Percentiles rank a stretch among this genome's conserved stretches.
These are phyloP conservation scores for Uloborus plumipes DNA, from an alignment of 2,888 invertebrate species.

Conservation along the genomic window DNA sequence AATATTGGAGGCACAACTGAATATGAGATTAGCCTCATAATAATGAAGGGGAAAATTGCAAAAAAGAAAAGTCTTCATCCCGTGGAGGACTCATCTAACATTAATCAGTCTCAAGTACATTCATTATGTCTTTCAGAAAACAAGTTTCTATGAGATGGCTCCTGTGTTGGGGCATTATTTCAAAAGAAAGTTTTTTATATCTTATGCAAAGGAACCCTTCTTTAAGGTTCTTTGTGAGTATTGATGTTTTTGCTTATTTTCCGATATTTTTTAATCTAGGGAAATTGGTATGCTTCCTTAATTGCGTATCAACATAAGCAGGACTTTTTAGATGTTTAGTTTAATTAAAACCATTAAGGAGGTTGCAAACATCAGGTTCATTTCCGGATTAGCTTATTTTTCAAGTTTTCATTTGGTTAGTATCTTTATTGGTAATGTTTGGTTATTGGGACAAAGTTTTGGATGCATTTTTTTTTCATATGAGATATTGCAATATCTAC, in stretches of 20 bases:
- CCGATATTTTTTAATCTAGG: constrained; percentile 15
- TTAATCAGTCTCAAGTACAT: constrained; percentile 38
- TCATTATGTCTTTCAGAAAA: constrained; percentile 31
- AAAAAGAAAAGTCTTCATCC: not conserved
- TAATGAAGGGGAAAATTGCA: constrained; percentile 18
- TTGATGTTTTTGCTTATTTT: constrained; percentile 13
- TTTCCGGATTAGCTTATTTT: too few species aligned
- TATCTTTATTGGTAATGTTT: too few species aligned
- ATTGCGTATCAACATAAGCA: constrained; percentile 20
- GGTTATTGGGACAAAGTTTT: too few species aligned
- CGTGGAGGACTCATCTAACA: constrained; percentile 18
- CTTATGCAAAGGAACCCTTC: not conserved
- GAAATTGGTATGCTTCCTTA: constrained; percentile 25
- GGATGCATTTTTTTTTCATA: too few species aligned
- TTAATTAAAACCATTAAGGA: constrained; percentile 39
- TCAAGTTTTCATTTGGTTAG: too few species aligned
- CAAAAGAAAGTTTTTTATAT: constrained; percentile 17
- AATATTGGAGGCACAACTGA: constrained; percentile 4
- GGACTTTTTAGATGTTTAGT: constrained; percentile 23
- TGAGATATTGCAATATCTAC: too few species aligned
- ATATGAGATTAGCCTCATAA: constrained; percentile 29
- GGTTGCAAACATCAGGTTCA: not conserved
- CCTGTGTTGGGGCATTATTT: constrained; percentile 15
- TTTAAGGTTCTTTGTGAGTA: constrained; percentile 10
- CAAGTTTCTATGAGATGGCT: constrained; percentile 13